A percentile compares a stretch with the other conserved stretches of the same genome.
Conservation (phyloP, 2,888 invertebrate genomes). For the Galeruca laticollis region DNA sequence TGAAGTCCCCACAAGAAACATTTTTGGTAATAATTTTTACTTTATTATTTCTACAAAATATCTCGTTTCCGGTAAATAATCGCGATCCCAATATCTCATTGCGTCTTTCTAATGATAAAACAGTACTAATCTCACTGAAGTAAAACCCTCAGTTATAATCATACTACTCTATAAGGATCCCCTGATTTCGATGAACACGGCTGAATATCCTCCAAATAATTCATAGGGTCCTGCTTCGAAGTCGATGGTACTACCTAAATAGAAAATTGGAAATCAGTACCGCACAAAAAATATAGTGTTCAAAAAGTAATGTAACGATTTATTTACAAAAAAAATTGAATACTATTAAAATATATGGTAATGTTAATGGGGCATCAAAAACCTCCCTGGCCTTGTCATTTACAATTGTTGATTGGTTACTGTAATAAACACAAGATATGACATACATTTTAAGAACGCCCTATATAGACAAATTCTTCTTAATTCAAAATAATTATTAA, state of each 20-base stretch:
- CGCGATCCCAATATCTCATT: slow-evolving; percentile 23
- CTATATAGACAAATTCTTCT: no score
- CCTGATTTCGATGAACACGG: slow-evolving; percentile 67
- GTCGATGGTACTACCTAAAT: slow-evolving; percentile 64
- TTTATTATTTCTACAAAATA: slow-evolving; percentile 21
- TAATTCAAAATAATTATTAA: no score
- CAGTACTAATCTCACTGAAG: slow-evolving; percentile 48
- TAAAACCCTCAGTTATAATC: slow-evolving; percentile 57
- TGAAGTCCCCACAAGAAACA: background rate
- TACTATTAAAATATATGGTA: no score
- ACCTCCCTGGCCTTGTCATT: no score
- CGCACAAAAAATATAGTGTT: no score
- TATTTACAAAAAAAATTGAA: no score
- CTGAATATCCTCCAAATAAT: slow-evolving; percentile 66
- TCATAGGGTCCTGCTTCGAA: slow-evolving; percentile 66
- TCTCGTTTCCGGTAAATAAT: slow-evolving; percentile 29
- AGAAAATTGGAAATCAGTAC: background rate
- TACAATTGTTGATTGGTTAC: no score
- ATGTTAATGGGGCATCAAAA: no score
- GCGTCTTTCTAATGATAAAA: slow-evolving; percentile 45
- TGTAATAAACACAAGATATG: no score
- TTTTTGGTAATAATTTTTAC: slow-evolving; percentile 16
- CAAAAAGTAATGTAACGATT: background rate
- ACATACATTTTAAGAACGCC: no score
- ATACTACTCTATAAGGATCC: slow-evolving; percentile 63